Percentiles rank a stretch among this genome's conserved stretches.
Evolutionary conservation across 2,888 invertebrate genomes (phyloP).

Genomic region (Schrankia costaestrigalis): DNA sequence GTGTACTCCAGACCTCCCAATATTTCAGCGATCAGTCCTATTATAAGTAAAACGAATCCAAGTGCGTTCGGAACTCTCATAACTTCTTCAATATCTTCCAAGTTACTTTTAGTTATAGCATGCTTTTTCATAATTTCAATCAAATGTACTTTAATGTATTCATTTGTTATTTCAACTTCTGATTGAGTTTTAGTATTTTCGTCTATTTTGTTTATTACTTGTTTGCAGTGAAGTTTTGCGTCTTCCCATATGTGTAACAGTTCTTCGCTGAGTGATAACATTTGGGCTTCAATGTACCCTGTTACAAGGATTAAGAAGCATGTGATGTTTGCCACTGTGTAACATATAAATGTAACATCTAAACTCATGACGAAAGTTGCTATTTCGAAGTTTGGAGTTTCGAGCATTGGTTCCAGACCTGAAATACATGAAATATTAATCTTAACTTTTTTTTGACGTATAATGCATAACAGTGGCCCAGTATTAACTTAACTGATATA

Average conservation of each 20-base stretch:
- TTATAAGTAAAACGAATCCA: slow-evolving; percentile 43
- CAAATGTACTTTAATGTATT: slow-evolving; percentile 36
- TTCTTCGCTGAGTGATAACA: slow-evolving; percentile 49
- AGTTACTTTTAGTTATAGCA: slow-evolving; percentile 33
- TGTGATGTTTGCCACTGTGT: slow-evolving; percentile 39
- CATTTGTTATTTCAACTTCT: slow-evolving; percentile 33
- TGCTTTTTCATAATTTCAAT: slow-evolving; percentile 41
- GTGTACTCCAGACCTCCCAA: slow-evolving; percentile 56
- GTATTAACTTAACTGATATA: too few species aligned
- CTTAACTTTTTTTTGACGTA: too few species aligned
- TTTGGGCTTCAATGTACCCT: slow-evolving; percentile 55
- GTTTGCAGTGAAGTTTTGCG: slow-evolving; percentile 22
- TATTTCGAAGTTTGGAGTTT: slow-evolving; percentile 54
- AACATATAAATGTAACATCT: slow-evolving; percentile 35
- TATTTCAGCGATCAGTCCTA: slow-evolving; percentile 49
- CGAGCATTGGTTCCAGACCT: slow-evolving; percentile 54
- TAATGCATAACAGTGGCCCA: too few species aligned
- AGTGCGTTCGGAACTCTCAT: slow-evolving; percentile 46
- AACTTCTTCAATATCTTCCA: slow-evolving; percentile 37
- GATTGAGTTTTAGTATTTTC: not conserved
- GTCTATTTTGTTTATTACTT: not conserved
- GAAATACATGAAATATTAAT: slow-evolving; percentile 4
- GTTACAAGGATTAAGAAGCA: slow-evolving; percentile 42
- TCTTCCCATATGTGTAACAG: slow-evolving; percentile 43
- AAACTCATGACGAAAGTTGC: slow-evolving; percentile 25